A percentile compares a stretch with the other conserved stretches of the same genome.
These are phyloP conservation scores for Cabera pusaria DNA, from an alignment of 2,888 invertebrate species.

Conservation along the genomic window DNA sequence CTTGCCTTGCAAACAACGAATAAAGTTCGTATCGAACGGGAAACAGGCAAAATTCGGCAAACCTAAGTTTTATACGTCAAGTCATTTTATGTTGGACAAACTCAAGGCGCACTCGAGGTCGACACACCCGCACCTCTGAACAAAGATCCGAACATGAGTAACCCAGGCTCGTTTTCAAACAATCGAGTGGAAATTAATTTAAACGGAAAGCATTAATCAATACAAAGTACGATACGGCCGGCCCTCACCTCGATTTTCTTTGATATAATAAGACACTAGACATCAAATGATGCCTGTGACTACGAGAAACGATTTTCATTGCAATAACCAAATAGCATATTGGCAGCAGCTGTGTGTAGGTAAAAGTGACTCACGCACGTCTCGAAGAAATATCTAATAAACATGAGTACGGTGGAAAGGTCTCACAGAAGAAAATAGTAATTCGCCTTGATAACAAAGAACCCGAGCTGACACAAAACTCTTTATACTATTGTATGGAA, in stretches of 20 bases:
- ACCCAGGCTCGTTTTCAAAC: constrained; percentile 28
- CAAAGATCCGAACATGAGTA: constrained; percentile 39
- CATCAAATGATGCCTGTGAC: constrained; percentile 2
- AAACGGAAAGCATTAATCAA: constrained; percentile 8
- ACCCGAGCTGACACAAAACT: constrained; percentile 12
- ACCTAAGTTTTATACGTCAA: no score
- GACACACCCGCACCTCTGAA: constrained; percentile 43
- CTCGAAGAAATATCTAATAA: no score
- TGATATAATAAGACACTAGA: constrained; percentile 5
- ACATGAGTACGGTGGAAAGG: no score
- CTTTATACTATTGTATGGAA: constrained; percentile 16
- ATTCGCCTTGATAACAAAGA: constrained; percentile 7
- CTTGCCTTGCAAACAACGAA: no score
- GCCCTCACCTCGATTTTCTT: constrained; percentile 8
- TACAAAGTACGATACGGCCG: neutral
- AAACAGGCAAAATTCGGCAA: no score
- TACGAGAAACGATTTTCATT: neutral
- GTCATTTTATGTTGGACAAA: constrained; percentile 47
- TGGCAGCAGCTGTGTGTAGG: neutral
- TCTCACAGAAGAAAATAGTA: constrained; percentile 14
- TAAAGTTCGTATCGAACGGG: no score
- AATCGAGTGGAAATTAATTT: constrained; percentile 17
- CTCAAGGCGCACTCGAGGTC: constrained; percentile 48
- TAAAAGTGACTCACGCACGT: neutral
- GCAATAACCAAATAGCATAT: no score